phyloP scores from a whole-genome alignment of 1,140 invertebrate species.

The Platorchestia sp. region DNA sequence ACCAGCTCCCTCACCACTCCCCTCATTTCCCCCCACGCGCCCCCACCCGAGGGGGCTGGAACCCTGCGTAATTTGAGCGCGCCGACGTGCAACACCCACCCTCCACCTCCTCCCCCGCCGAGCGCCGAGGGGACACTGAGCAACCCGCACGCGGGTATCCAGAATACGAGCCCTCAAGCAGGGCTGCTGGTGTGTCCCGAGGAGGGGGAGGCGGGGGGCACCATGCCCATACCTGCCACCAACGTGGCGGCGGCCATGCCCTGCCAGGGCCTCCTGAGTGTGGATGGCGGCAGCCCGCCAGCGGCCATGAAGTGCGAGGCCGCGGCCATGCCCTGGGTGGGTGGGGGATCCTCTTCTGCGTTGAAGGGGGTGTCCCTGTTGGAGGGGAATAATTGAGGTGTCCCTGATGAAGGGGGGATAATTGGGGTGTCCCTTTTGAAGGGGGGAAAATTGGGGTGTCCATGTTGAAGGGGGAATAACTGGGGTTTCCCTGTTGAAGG shows the following conservation, averaged over 20 bases:
- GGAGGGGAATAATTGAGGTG: too few species aligned
- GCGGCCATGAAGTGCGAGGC: constrained; percentile 27
- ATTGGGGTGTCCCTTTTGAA: too few species aligned
- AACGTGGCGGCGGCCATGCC: background rate
- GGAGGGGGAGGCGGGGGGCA: background rate
- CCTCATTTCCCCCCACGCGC: background rate
- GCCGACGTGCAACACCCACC: background rate
- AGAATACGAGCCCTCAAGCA: background rate
- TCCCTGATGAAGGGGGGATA: too few species aligned
- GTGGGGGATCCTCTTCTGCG: background rate
- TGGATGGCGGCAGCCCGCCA: background rate
- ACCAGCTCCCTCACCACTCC: background rate
- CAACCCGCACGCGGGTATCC: constrained; percentile 24
- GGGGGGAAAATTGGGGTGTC: too few species aligned
- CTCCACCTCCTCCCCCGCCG: background rate
- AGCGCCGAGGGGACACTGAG: background rate
- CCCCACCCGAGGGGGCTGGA: background rate
- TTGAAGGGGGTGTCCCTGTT: too few species aligned
- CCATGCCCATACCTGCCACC: background rate
- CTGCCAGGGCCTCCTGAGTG: background rate
- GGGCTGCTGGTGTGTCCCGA: background rate
- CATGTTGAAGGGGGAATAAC: too few species aligned
- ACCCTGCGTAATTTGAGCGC: background rate
- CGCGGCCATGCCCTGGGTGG: constrained; percentile 23
- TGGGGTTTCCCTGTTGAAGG: too few species aligned